Evolutionary conservation across 2,113 vertebrate genomes (phyloP).

Genomic region (Gymnobelideus leadbeateri): DNA sequence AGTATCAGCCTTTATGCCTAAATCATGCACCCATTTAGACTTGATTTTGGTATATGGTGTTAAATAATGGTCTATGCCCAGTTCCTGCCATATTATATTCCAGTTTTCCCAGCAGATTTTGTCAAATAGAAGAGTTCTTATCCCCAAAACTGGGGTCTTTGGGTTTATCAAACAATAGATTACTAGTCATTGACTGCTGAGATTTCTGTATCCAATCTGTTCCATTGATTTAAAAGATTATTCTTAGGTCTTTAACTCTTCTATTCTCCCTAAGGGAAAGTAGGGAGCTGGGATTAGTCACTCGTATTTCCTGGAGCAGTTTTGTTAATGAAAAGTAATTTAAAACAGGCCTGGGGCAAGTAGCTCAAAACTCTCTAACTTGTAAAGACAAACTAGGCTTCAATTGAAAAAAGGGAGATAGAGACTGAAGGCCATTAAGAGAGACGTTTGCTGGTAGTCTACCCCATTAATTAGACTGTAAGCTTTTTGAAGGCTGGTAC

Average conservation of each 20-base stretch:
- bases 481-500: not conserved
- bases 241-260: not conserved
- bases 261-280: not conserved
- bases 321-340: not conserved
- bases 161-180: no score
- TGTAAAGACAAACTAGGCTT: not conserved
- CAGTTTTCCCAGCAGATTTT: no score
- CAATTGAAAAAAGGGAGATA: not conserved
- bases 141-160: no score
- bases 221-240: not conserved
- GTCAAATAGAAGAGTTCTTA: no score
- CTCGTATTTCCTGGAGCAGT: not conserved
- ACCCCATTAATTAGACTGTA: not conserved
- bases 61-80: no score
- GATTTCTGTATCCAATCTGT: no score
- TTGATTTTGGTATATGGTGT: no score
- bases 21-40: no score
- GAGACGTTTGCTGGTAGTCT: not conserved
- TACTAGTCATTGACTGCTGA: no score
- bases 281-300: not conserved
- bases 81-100: no score
- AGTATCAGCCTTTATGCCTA: no score
- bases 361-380: not conserved
- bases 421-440: not conserved
- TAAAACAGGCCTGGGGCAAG: not conserved